phyloP scores from a whole-genome alignment of 2,888 invertebrate species.

The Priapulus caudatus region DNA sequence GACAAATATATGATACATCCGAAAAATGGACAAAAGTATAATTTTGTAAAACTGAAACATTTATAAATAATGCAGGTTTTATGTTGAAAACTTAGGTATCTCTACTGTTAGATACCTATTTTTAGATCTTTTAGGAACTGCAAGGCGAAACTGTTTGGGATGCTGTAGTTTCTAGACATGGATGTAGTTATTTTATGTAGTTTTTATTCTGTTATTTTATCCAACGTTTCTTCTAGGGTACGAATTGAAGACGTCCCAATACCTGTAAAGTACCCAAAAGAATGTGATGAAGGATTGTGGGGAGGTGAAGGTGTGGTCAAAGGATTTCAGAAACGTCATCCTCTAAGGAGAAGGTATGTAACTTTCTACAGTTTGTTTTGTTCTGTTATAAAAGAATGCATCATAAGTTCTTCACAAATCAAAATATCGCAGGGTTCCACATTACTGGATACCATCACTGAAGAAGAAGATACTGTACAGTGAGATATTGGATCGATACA shows the following conservation, averaged over 20 bases:
- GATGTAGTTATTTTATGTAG: too few relatives aligned
- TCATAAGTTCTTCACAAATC: conserved; percentile 6
- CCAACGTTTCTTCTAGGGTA: conserved; percentile 18
- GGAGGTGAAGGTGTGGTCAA: conserved; percentile 88
- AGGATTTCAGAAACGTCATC: conserved; percentile 55
- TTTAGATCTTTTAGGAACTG: too few relatives aligned
- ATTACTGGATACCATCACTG: conserved; percentile 75
- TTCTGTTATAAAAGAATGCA: background rate
- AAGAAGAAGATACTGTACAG: conserved; percentile 70
- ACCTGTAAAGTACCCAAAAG: conserved; percentile 61
- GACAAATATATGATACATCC: conserved; percentile 23
- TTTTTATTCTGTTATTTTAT: too few relatives aligned
- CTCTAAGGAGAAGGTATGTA: background rate
- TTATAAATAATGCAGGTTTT: background rate
- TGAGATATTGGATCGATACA: conserved; percentile 71
- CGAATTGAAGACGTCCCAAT: conserved; percentile 41
- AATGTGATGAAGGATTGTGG: conserved; percentile 77
- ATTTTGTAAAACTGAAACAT: background rate
- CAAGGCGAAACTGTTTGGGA: too few relatives aligned
- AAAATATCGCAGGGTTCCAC: conserved; percentile 64
- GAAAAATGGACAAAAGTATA: conserved; percentile 11
- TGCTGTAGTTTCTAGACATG: too few relatives aligned
- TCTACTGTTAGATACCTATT: too few relatives aligned
- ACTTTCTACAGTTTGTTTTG: background rate
- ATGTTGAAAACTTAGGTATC: too few relatives aligned